phyloP scores from a whole-genome alignment of 2,113 vertebrate species.

The Epinephelus cyanopodus region DNA sequence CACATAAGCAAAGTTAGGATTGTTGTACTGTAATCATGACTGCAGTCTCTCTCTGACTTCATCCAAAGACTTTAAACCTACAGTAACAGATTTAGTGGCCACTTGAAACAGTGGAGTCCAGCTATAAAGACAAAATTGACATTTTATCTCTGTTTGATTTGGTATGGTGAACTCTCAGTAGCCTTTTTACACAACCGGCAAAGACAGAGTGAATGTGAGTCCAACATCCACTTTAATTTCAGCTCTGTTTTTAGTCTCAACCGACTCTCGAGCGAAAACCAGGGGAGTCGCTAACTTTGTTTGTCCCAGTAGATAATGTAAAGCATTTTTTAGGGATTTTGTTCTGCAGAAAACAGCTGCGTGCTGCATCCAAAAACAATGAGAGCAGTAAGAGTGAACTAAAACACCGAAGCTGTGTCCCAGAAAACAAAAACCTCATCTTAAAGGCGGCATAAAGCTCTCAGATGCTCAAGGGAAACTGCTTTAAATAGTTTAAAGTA shows the following conservation, averaged over 20 bases:
- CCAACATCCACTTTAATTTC: not conserved
- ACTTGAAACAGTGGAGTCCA: not conserved
- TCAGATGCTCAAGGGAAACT: not conserved
- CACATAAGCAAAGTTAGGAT: not conserved
- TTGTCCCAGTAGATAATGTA: too few relatives aligned
- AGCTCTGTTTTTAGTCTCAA: too few relatives aligned
- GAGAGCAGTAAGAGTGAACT: not conserved
- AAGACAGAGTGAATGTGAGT: not conserved
- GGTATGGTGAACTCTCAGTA: not conserved
- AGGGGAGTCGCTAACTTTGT: too few relatives aligned
- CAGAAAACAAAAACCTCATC: constrained; percentile 11
- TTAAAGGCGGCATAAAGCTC: not conserved
- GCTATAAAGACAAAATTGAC: not conserved
- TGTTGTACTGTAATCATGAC: not conserved
- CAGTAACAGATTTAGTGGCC: not conserved
- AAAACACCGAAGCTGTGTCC: not conserved
- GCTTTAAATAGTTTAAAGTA: not conserved
- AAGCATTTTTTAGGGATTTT: too few relatives aligned
- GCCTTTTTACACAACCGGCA: not conserved
- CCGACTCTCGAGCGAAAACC: too few relatives aligned
- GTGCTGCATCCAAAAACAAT: too few relatives aligned
- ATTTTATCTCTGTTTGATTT: not conserved
- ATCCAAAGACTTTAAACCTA: not conserved
- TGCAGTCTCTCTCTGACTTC: not conserved
- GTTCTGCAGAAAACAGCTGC: too few relatives aligned